Percentiles rank a stretch among this genome's conserved stretches.
These are phyloP conservation scores for Pseudachorutes palmiensis DNA, from an alignment of 1,140 invertebrate genomes.

Conservation along the genomic window DNA sequence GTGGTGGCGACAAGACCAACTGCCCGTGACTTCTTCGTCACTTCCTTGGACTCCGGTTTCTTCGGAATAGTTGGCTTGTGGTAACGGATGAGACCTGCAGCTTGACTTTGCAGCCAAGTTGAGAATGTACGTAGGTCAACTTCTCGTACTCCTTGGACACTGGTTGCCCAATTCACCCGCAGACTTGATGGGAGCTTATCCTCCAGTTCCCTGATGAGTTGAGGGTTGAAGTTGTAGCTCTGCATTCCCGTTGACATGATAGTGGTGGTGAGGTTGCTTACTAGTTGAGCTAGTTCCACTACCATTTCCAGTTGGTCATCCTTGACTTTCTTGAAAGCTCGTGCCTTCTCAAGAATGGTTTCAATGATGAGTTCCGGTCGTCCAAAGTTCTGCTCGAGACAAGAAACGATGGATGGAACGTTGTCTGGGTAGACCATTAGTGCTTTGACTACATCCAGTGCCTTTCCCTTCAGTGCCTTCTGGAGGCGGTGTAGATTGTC, in stretches of 20 bases:
- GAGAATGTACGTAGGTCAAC: neutral
- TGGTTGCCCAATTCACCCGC: neutral
- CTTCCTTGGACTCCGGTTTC: neutral
- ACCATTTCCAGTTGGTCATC: conserved; percentile 1
- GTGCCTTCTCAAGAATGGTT: neutral
- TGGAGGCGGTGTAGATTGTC: neutral
- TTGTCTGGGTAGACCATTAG: neutral
- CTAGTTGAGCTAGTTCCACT: neutral
- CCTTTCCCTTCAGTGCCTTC: neutral
- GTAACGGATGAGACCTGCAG: neutral
- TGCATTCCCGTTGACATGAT: neutral
- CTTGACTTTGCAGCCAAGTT: neutral
- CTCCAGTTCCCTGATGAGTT: conserved; percentile 3
- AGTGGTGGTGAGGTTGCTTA: conserved; percentile 1
- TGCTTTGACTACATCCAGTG: neutral
- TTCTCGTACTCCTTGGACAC: neutral
- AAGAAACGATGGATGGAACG: neutral
- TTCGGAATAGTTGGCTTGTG: neutral
- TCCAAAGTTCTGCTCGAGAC: neutral
- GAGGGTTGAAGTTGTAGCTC: neutral
- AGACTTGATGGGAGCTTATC: neutral
- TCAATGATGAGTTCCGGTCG: conserved; percentile 7
- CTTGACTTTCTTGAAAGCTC: neutral
- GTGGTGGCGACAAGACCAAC: neutral
- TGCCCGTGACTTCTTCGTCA: neutral